Evolutionary conservation across 2,797 vertebrate species (phyloP), one percentile per base, ranked within the genome.

Genomic region (Anomalospiza imberbis): DNA sequence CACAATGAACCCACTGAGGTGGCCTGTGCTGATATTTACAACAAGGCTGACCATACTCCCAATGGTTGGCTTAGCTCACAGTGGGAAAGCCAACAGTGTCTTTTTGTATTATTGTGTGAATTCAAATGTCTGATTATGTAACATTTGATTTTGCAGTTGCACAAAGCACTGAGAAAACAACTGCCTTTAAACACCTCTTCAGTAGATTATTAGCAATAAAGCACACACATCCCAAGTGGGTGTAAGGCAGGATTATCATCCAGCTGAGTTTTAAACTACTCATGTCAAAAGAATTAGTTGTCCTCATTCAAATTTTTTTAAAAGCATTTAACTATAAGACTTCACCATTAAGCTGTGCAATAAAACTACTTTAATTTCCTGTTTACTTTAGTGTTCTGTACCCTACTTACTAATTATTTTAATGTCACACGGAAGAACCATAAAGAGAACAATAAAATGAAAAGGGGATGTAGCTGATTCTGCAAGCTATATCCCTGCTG

Each of bases 281-380:
- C 26, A 65, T 93, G 36, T 84, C 74, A 88, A 88, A 92, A 89
- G 50, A 93, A 93, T 93, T 85, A 89, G 83, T 45, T 93, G 85
- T 65, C 47, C 65, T 85, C 3, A 32, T 77, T 91, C n/a, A 25
- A 74, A 47, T 91, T 36, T 71, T 88, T 76, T 94, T 57, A 13
- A 44, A 77, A 89, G 61, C 66, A 94, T 72, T 85, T 74, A 91
- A 67, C 54, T 86, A 57, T 42, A 95, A 65, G 71, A 91, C 40
- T 79, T 71, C 71, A 82, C 71, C 67, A 66, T 76, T 93, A 95
- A 93, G 57, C 44, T 77, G 45, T 51, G 80, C 74, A 94, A 94
- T 89, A 87, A 94, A 82, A 77, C 61, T 47, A 40, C 85, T 94
- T 96, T 95, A 93, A 88, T 96, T 96, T 96, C 96, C 88, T 95